These are phyloP conservation scores for Corvus hawaiiensis DNA, from an alignment of 2,113 vertebrate species.

Conservation along the genomic window DNA sequence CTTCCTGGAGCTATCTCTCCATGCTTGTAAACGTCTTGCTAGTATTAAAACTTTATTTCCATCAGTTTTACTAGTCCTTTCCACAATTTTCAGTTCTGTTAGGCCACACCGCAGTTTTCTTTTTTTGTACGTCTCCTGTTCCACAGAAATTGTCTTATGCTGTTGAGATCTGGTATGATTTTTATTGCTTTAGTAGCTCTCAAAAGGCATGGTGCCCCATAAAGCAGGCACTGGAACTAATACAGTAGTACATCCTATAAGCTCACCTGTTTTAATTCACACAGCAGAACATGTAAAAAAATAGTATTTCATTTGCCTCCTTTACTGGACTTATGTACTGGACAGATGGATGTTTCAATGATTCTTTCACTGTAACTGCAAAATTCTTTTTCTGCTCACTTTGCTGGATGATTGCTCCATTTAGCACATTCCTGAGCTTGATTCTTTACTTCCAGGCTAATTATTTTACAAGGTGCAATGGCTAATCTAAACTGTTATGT, in stretches of 20 bases:
- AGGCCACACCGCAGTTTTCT: neutral
- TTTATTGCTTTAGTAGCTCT: neutral
- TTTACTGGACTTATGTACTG: neutral
- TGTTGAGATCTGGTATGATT: neutral
- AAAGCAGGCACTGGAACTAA: neutral
- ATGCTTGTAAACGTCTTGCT: neutral
- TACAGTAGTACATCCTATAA: neutral
- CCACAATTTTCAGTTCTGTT: neutral
- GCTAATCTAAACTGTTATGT: conserved; percentile 4
- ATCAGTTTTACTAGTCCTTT: neutral
- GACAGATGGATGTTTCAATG: neutral
- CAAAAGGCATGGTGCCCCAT: neutral
- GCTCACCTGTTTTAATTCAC: neutral
- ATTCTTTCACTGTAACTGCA: neutral
- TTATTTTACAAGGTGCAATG: conserved; percentile 33
- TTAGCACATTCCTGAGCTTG: conserved; percentile 28
- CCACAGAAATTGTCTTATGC: neutral
- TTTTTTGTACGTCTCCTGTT: neutral
- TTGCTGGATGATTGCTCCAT: conserved; percentile 36
- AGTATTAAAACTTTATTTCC: neutral
- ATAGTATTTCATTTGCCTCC: neutral
- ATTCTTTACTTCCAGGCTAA: conserved; percentile 23
- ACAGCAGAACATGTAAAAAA: neutral
- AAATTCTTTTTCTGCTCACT: conserved; percentile 36
- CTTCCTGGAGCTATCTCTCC: neutral